phyloP scores from a whole-genome alignment of 2,113 vertebrate species.

The Hyperoodon ampullatus region DNA sequence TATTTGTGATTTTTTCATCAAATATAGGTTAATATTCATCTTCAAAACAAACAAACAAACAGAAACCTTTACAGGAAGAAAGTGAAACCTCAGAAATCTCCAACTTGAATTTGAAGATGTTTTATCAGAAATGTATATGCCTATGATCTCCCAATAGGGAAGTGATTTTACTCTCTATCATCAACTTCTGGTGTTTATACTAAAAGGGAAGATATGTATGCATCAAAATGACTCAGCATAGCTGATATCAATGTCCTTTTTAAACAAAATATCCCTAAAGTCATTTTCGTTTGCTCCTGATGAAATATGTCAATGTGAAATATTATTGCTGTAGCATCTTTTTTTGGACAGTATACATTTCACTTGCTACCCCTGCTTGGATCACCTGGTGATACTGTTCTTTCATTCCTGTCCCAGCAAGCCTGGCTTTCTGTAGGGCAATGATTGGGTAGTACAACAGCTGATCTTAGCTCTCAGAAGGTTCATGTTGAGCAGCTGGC shows the following conservation, averaged over 20 bases:
- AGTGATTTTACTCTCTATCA: conserved; percentile 21
- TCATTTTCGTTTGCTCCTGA: conserved; percentile 14
- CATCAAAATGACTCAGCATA: background rate
- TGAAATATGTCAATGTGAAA: conserved; percentile 9
- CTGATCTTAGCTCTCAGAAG: conserved; percentile 77
- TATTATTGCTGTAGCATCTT: background rate
- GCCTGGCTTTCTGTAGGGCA: conserved; percentile 53
- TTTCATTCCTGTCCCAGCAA: conserved; percentile 56
- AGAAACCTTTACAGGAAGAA: background rate
- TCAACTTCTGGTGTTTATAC: background rate
- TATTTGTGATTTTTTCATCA: background rate
- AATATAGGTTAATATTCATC: background rate
- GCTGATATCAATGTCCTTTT: background rate
- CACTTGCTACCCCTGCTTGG: background rate
- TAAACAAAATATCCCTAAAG: background rate
- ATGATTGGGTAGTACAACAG: conserved; percentile 54
- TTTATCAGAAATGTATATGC: conserved; percentile 3
- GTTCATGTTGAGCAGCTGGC: conserved; percentile 70
- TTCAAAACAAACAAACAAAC: background rate
- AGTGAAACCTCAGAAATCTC: background rate
- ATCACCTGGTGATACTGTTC: background rate
- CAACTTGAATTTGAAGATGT: background rate
- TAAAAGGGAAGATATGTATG: background rate
- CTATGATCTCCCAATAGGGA: background rate
- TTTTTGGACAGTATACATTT: conserved; percentile 27